A percentile compares a stretch with the other conserved stretches of the same genome.
These are phyloP conservation scores for Platichthys flesus DNA, from an alignment of 2,113 vertebrate species.

Conservation along the genomic window DNA sequence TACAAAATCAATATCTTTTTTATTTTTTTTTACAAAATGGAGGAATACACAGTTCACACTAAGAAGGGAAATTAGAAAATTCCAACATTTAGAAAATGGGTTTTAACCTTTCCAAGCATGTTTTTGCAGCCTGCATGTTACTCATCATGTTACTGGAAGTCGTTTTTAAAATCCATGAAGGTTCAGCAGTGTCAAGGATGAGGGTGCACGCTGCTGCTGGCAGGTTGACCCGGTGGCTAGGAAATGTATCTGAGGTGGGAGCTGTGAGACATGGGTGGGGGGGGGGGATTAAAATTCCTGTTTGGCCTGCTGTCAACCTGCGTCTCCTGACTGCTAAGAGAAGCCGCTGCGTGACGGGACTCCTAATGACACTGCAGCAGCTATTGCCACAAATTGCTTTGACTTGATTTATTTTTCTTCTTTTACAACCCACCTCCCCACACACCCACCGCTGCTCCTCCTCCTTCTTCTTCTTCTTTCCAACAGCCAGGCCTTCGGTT, in stretches of 20 bases:
- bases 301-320: conserved; percentile 77
- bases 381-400: conserved; percentile 78
- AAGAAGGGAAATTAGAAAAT: no score
- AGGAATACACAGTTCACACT: no score
- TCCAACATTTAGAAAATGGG: background rate
- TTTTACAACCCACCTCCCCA: conserved; percentile 55
- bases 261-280: conserved; percentile 48
- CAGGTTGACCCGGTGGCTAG: conserved; percentile 27
- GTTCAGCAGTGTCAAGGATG: conserved; percentile 12
- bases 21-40: no score
- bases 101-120: background rate
- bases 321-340: conserved; percentile 70
- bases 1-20: no score
- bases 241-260: conserved; percentile 56
- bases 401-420: conserved; percentile 83
- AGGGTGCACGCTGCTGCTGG: conserved; percentile 38
- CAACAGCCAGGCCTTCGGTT: conserved; percentile 48
- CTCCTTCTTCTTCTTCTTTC: conserved; percentile 29
- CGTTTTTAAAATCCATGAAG: conserved; percentile 8
- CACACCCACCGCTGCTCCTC: background rate
- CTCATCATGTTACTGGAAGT: background rate
- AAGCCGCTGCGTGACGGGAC: conserved; percentile 78
- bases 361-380: conserved; percentile 82
- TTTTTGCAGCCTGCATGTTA: background rate
- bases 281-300: conserved; percentile 78